Evolutionary conservation across 1,140 invertebrate genomes (phyloP).

Genomic region (Caenorhabditis remanei): DNA sequence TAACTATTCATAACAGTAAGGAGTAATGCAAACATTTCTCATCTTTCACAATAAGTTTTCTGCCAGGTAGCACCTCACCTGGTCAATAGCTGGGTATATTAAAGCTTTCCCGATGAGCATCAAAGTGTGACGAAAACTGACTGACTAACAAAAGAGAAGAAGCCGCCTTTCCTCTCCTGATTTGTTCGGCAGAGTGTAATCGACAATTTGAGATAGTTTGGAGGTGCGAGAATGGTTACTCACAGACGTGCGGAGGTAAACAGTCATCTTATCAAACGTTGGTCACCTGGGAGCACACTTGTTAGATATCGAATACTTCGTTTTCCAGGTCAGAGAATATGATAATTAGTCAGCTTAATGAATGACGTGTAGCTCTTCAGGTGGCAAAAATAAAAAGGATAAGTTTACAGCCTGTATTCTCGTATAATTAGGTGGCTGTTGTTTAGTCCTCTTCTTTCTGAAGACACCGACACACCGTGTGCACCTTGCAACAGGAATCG

Average conservation of each 20-base stretch:
- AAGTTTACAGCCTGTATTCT: slow-evolving; percentile 32
- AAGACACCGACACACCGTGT: neutral
- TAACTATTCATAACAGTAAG: too few species aligned
- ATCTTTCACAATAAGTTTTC: too few species aligned
- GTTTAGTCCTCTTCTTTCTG: slow-evolving; percentile 25
- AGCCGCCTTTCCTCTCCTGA: neutral
- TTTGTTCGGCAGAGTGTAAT: slow-evolving; percentile 3
- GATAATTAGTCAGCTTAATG: neutral
- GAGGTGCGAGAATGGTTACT: neutral
- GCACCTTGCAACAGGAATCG: slow-evolving; percentile 46
- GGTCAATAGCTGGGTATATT: too few species aligned
- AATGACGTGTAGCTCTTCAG: slow-evolving; percentile 7
- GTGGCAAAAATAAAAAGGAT: neutral
- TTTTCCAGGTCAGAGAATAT: neutral
- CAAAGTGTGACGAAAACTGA: slow-evolving; percentile 6
- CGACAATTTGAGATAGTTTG: neutral
- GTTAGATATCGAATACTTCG: too few species aligned
- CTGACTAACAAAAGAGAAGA: slow-evolving; percentile 21
- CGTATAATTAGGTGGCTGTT: slow-evolving; percentile 44
- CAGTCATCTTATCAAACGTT: neutral
- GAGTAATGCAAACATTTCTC: too few species aligned
- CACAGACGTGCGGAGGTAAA: neutral
- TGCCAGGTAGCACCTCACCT: too few species aligned
- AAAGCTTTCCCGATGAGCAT: neutral
- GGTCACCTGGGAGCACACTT: too few species aligned